Base-by-base conservation (phyloP, 2,113 vertebrate genomes). In the Heloderma charlesbogerti region DNA sequence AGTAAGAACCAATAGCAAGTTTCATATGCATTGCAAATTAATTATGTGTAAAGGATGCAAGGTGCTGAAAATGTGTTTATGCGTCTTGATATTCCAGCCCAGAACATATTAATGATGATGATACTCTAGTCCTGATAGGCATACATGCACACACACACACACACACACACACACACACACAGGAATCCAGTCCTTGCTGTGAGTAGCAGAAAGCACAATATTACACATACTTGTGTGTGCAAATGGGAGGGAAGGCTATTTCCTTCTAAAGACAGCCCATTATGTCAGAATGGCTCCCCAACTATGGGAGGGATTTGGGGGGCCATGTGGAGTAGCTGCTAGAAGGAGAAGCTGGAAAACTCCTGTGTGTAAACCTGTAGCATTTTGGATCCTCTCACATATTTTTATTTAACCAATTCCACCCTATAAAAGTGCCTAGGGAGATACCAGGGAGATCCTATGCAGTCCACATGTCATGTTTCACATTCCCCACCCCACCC, bases 271-370 rank as follows among this genome's bases (percentile, higher is more conserved):
- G 15, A 29, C 22, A 45, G 40, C 37, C 63, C 37, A 16, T 4
- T 15, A 40, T 29, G 13, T 13, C n/a, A n/a, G n/a, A n/a, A 77
- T 2, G 1, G 74, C 54, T 60, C 13, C 34, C 54, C 20, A 3
- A 57, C 43, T 40, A 29, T 78, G 22, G 7, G 25, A 16, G 5
- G 27, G 78, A 10, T 71, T 71, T 34, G 69, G 72, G 72, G 6
- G 1, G 12, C 7, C 9, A 15, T 7, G 29, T 1, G n/a, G 3
- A 3, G 9, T 12, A 25, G 34, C 25, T n/a, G 37, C 4, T 22
- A 20, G 37, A 63, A 83, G 22, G 18, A n/a, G n/a, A 20, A 83
- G 45, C 3, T 22, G 57, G 20, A 72, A n/a, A 29, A 4, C 29
- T 3, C 34, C 31, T 15, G 0, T n/a, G 13, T 74, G 34, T 74